A percentile compares a stretch with the other conserved stretches of the same genome.
These are phyloP conservation scores for Orthosia gracilis DNA, from an alignment of 2,888 invertebrate genomes.

Conservation along the genomic window DNA sequence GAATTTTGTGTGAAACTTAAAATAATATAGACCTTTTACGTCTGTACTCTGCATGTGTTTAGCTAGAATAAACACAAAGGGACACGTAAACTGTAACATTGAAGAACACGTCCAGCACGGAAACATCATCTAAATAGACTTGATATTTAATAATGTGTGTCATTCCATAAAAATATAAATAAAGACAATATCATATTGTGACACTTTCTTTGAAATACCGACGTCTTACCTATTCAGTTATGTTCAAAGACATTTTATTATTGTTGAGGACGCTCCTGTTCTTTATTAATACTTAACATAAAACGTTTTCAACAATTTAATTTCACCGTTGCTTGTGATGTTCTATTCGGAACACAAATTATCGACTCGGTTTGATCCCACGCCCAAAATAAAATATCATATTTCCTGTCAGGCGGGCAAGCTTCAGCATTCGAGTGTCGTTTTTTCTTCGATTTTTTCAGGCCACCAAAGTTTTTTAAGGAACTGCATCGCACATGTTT, in stretches of 20 bases:
- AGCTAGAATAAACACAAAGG: constrained; percentile 29
- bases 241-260: constrained; percentile 76
- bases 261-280: constrained; percentile 73
- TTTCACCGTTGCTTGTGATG: constrained; percentile 85
- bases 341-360: constrained; percentile 88
- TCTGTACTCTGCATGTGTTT: neutral
- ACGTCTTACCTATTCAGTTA: constrained; percentile 65
- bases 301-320: constrained; percentile 86
- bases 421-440: constrained; percentile 87
- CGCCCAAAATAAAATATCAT: constrained; percentile 91
- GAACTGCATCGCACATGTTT: constrained; percentile 89
- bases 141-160: constrained; percentile 42
- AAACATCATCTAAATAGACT: constrained; percentile 36
- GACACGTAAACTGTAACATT: constrained; percentile 14
- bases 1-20: neutral
- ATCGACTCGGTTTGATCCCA: constrained; percentile 90
- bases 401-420: constrained; percentile 89
- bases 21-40: neutral
- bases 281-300: constrained; percentile 80
- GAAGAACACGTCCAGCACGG: constrained; percentile 4
- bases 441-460: constrained; percentile 83
- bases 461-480: constrained; percentile 86
- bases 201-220: constrained; percentile 72
- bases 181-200: constrained; percentile 63
- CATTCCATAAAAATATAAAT: constrained; percentile 56